Evolutionary conservation across 2,797 vertebrate species (phyloP).

Genomic region (Tragelaphus oryx): DNA sequence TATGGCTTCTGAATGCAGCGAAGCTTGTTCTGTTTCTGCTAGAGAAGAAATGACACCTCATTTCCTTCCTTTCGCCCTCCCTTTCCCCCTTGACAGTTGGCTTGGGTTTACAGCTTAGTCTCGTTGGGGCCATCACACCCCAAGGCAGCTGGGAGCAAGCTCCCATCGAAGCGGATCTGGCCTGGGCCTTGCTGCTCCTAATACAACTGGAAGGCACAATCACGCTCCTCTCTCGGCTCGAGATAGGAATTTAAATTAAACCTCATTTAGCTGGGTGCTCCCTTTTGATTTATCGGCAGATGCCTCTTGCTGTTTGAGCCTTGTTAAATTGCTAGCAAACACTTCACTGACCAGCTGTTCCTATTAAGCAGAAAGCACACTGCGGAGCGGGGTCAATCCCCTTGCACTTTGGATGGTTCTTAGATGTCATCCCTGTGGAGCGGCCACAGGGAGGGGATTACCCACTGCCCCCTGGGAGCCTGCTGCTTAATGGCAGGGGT

Average conservation of each 20-base stretch:
- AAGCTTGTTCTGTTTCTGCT: not conserved
- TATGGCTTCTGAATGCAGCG: not conserved
- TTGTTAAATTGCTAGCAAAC: slow-evolving; percentile 82
- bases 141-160: not conserved
- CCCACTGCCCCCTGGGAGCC: not conserved
- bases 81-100: not conserved
- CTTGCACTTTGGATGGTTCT: slow-evolving; percentile 64
- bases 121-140: accelerated
- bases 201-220: slow-evolving; percentile 45
- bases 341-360: slow-evolving; percentile 84
- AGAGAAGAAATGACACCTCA: not conserved
- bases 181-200: not conserved
- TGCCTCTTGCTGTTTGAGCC: slow-evolving; percentile 76
- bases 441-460: slow-evolving; percentile 20
- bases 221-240: slow-evolving; percentile 61
- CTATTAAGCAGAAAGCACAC: slow-evolving; percentile 76
- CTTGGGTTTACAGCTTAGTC: not conserved
- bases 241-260: slow-evolving; percentile 79
- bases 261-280: slow-evolving; percentile 75
- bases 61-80: not conserved
- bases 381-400: slow-evolving; percentile 69
- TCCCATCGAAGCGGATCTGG: not conserved
- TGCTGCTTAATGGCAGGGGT: slow-evolving; percentile 65
- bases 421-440: slow-evolving; percentile 28
- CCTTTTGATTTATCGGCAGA: slow-evolving; percentile 81